Base-by-base conservation (phyloP, 2,888 invertebrate genomes). In the Autographa gamma region DNA sequence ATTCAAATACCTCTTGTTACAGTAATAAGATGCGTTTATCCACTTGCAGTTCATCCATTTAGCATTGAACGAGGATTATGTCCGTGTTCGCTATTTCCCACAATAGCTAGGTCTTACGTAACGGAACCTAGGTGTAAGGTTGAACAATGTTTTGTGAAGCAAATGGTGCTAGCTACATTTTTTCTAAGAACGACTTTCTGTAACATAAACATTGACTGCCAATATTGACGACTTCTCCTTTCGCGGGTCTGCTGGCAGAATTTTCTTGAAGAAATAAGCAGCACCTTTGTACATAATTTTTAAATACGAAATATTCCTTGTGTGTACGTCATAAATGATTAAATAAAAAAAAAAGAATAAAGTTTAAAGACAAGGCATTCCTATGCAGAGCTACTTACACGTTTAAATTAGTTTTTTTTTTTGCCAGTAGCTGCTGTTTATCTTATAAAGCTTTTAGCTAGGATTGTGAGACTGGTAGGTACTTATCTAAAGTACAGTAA, bases 111-210 rank as follows among this genome's bases (percentile, higher is more conserved):
- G 13, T 66, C 32, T 32, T 61, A 61, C 41, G 64, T 74, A 65
- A 54, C 34, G 16, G 32, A 60, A 65, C 65, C 65, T 4, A 61
- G 48, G 58, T 68, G 32, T 63, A 38, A 58, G 54, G 54, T 67
- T 61, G 25, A 75, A 75, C 66, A 79, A 79, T 74, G 60, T 66
- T 43, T 52, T 54, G 41, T 75, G 62, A 54, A 48, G 60, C 48
- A n/a, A n/a, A n/a, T n/a, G 60, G 60, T 70, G 60, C 18, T 31
- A 66, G 52, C n/a, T 70, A 54, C 54, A 25, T 56, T 25, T 56
- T 56, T 56, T 56, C 54, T 13, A 4, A 56, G 19, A 56, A n/a
- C 48, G n/a, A 7, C n/a, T 48, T n/a, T n/a, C n/a, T 48, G 5
- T 9, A 16, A 16, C 14, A 16, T 14, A 43, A n/a, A n/a, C n/a